phyloP scores from a whole-genome alignment of 2,113 vertebrate genomes.

The Elgaria multicarinata region DNA sequence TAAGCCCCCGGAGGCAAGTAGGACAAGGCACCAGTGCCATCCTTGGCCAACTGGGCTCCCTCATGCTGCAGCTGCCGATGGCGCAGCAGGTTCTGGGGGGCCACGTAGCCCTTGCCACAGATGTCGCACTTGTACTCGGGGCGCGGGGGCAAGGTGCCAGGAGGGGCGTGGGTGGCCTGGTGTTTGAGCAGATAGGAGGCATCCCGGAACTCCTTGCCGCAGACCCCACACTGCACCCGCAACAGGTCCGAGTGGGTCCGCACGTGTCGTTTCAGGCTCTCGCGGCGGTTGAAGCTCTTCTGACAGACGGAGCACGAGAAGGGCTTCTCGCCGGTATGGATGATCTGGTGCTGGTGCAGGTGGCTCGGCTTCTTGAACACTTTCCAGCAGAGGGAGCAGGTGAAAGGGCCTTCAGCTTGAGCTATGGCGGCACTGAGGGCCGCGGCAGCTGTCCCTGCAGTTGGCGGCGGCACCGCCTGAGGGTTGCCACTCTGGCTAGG shows the following conservation, averaged over 20 bases:
- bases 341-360: conserved; percentile 94
- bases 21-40: background rate
- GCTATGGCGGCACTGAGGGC: background rate
- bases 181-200: conserved; percentile 91
- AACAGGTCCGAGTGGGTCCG: conserved; percentile 91
- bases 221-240: conserved; percentile 87
- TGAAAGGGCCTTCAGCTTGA: conserved; percentile 67
- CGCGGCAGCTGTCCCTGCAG: background rate
- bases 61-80: conserved; percentile 73
- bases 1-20: conserved; percentile 55
- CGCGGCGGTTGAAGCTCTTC: conserved; percentile 93
- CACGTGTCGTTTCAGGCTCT: conserved; percentile 92
- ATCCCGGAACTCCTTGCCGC: conserved; percentile 91
- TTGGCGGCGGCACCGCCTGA: background rate
- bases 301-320: conserved; percentile 89
- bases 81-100: conserved; percentile 74
- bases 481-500: background rate
- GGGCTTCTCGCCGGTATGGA: conserved; percentile 92
- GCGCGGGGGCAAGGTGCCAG: background rate
- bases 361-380: conserved; percentile 94
- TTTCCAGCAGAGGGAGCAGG: conserved; percentile 91
- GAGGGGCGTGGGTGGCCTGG: conserved; percentile 82
- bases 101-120: conserved; percentile 77
- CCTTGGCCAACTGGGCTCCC: conserved; percentile 36
- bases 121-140: conserved; percentile 67